A percentile compares a stretch with the other conserved stretches of the same genome.
Evolutionary conservation across 1,140 invertebrate species (phyloP).

Genomic region (Vollenhovia emeryi): DNA sequence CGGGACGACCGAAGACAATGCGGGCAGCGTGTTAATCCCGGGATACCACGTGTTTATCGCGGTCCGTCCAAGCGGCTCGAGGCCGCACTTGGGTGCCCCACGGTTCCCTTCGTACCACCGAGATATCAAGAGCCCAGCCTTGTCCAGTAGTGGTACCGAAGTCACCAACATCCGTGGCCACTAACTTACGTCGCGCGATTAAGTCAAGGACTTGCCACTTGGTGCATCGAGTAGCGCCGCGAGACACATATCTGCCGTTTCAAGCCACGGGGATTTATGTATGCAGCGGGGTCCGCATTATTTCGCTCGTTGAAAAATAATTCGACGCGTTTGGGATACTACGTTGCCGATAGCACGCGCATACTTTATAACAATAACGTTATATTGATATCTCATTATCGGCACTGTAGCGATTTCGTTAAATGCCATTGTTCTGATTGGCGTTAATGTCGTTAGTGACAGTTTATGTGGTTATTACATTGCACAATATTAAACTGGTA

Average conservation of each 20-base stretch:
- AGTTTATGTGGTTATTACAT: slow-evolving; percentile 55
- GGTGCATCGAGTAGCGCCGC: neutral
- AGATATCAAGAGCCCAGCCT: slow-evolving; percentile 19
- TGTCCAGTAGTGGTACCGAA: slow-evolving; percentile 31
- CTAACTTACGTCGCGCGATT: slow-evolving; percentile 68
- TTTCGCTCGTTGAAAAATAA: slow-evolving; percentile 18
- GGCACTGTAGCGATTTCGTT: slow-evolving; percentile 34
- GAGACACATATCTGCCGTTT: slow-evolving; percentile 8
- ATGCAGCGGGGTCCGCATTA: slow-evolving; percentile 8
- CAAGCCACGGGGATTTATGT: slow-evolving; percentile 4
- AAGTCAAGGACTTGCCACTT: slow-evolving; percentile 58
- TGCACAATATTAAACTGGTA: slow-evolving; percentile 51
- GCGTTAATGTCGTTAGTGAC: slow-evolving; percentile 56
- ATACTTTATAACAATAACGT: slow-evolving; percentile 35
- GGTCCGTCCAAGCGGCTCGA: slow-evolving; percentile 55
- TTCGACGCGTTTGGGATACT: slow-evolving; percentile 5
- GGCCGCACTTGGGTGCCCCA: slow-evolving; percentile 35
- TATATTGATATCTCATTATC: slow-evolving; percentile 51
- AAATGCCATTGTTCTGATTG: slow-evolving; percentile 55
- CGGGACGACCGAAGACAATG: slow-evolving; percentile 62
- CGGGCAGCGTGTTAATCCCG: slow-evolving; percentile 71
- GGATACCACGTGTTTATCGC: slow-evolving; percentile 69
- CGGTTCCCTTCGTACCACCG: neutral
- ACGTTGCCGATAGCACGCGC: neutral
- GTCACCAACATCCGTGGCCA: slow-evolving; percentile 60